Conservation (phyloP, 2,888 invertebrate genomes). For the Pollenia griseotomentosa region DNA sequence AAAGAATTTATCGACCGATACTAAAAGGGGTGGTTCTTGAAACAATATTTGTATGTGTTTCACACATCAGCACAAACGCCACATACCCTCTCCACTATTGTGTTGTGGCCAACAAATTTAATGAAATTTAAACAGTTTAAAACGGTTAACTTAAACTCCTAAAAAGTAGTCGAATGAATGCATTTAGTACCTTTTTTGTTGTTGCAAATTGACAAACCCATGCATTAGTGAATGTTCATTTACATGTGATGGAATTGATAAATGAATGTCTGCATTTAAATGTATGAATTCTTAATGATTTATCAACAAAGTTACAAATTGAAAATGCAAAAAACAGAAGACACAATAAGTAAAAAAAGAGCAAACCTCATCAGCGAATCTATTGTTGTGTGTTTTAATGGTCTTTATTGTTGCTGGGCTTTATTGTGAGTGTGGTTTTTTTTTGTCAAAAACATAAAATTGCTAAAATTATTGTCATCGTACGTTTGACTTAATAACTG, state of each 20-base stretch:
- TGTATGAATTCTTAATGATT: constrained; percentile 47
- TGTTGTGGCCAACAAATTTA: not conserved
- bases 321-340: not conserved
- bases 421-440: not conserved
- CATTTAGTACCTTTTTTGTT: not conserved
- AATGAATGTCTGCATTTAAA: constrained; percentile 21
- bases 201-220: constrained; percentile 9
- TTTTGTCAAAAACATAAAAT: constrained; percentile 51
- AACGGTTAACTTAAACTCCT: constrained; percentile 18
- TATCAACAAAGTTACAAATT: constrained; percentile 36
- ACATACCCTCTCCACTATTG: too few relatives aligned
- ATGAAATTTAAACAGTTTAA: constrained; percentile 44
- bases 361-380: constrained; percentile 48
- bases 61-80: too few relatives aligned
- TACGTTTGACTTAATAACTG: constrained; percentile 7
- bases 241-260: not conserved
- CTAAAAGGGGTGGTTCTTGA: too few relatives aligned
- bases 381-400: constrained; percentile 37
- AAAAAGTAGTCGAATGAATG: constrained; percentile 1
- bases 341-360: constrained; percentile 11
- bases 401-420: not conserved
- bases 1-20: too few relatives aligned
- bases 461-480: constrained; percentile 59
- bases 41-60: too few relatives aligned
- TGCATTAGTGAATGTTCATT: not conserved